phyloP scores from a whole-genome alignment of 2,113 vertebrate species.

The Lampris megalopsis region DNA sequence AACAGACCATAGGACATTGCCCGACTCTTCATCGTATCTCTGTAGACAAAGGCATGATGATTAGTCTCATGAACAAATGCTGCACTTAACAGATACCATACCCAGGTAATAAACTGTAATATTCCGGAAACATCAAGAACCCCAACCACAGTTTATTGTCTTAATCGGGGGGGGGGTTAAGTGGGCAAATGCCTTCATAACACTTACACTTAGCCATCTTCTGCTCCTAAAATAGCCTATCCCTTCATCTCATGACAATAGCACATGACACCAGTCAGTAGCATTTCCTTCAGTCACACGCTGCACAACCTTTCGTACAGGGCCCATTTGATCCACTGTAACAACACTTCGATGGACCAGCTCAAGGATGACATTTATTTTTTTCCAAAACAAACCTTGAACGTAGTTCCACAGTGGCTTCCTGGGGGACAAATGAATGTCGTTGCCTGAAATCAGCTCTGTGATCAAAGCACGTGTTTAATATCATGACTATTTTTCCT shows the following conservation, averaged over 20 bases:
- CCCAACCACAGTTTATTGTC: neutral
- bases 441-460: no score
- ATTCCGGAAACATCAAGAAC: no score
- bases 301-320: conserved; percentile 56
- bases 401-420: no score
- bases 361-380: no score
- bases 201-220: conserved; percentile 34
- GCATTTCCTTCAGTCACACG: conserved; percentile 56
- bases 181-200: neutral
- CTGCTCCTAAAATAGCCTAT: conserved; percentile 47
- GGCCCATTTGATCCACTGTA: conserved; percentile 17
- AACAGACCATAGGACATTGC: neutral
- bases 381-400: no score
- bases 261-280: conserved; percentile 32
- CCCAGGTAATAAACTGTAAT: no score
- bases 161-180: neutral
- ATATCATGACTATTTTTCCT: no score
- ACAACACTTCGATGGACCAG: neutral
- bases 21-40: neutral
- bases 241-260: conserved; percentile 29
- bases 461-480: no score
- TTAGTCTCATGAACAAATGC: conserved; percentile 9
- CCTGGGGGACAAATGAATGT: no score
- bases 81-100: neutral
- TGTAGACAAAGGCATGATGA: neutral